Base-by-base conservation (phyloP, 23 tunicate species). In the Diplosoma virens region DNA sequence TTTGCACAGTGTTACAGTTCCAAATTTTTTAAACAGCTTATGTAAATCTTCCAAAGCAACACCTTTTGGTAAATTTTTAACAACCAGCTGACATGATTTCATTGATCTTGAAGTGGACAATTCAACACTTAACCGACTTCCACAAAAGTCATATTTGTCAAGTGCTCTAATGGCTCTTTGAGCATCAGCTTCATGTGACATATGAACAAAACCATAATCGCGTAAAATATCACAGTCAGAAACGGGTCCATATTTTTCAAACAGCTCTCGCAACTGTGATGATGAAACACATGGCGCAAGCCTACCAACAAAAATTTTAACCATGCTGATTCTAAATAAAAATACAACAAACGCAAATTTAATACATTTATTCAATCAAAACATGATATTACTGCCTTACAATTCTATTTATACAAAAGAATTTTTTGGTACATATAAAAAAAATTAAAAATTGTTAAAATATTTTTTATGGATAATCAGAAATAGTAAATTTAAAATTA, bases 181-280 rank as follows among this genome's bases (percentile, higher is more conserved):
- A 0, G 95, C 95, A 27, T 74, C 87, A 28, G 63, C 24, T 41
- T 87, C 95, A 33, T 69, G 47, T 6, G 95, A 79, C 95, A 87
- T 87, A 33, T 87, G 95, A 33, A 87, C 95, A 59, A 87, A 87
- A 11, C 87, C 95, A 69, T 87, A 87, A 72, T 89, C 96, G 30
- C 96, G 89, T 54, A 89, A 53, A 71, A 89, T 89, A 47, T 89
- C 88, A 45, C 88, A 83, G 66, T 89, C 96, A 59, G 85, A 89
- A 16, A 89, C 96, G 27, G 87, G 59, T 22, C 96, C 96, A 64
- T 63, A 89, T 45, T 83, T 78, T 83, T 89, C 88, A 73, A 89
- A 89, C 36, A 89, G 73, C 33, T 87, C 73, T 33, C 85, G 95
- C 33, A 87, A 66, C 41, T 87, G 84, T 21, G 64, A 67, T 1